These are phyloP conservation scores for Podarcis lilfordi DNA, from an alignment of 2,797 vertebrate genomes.

Conservation along the genomic window DNA sequence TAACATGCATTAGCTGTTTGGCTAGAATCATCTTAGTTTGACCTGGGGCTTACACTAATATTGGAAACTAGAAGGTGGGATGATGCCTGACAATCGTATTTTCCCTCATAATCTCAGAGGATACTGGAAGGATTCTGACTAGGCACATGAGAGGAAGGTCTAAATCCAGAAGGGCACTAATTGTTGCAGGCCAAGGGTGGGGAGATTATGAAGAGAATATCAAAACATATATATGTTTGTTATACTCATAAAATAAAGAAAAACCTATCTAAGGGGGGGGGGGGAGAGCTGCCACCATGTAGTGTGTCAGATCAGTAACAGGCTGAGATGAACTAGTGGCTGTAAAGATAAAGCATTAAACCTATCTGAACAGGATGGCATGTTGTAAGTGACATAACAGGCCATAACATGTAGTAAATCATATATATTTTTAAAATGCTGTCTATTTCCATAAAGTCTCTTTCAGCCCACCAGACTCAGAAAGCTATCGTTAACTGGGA, in stretches of 20 bases:
- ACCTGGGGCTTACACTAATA: neutral
- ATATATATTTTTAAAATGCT: neutral
- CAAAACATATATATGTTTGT: neutral
- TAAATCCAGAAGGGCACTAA: too few relatives aligned
- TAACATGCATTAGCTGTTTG: slow-evolving; percentile 15
- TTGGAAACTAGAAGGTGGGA: too few relatives aligned
- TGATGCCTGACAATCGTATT: too few relatives aligned
- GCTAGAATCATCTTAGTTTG: neutral
- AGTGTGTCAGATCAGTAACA: slow-evolving; percentile 21
- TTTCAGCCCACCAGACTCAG: slow-evolving; percentile 22
- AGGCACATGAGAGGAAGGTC: too few relatives aligned
- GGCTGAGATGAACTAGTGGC: slow-evolving; percentile 23
- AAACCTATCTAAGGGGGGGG: neutral
- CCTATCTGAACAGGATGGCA: neutral
- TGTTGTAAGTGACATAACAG: slow-evolving; percentile 23
- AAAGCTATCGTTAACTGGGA: neutral
- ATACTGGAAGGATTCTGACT: too few relatives aligned
- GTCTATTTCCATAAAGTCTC: slow-evolving; percentile 1
- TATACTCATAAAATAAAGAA: slow-evolving; percentile 6
- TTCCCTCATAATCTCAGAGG: too few relatives aligned
- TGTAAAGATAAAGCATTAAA: slow-evolving; percentile 47
- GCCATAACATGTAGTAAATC: slow-evolving; percentile 41
- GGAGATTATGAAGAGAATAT: neutral
- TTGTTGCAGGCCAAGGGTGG: too few relatives aligned
- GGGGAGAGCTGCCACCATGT: neutral